Conservation (phyloP, 2,888 invertebrate species). For the Clanis bilineata region DNA sequence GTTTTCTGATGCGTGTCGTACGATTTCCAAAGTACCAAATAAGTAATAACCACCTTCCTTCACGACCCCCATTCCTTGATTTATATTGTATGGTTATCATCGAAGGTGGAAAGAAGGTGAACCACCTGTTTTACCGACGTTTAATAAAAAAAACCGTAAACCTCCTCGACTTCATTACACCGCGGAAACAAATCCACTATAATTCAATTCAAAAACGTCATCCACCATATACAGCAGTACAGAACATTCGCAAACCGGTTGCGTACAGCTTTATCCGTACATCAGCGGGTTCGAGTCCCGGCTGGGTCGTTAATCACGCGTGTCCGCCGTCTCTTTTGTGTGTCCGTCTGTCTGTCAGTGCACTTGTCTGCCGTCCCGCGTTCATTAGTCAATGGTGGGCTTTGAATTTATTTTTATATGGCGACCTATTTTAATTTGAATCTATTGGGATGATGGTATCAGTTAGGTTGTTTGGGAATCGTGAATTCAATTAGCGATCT, state of each 20-base stretch:
- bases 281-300: conserved; percentile 6
- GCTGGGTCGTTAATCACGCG: conserved; percentile 19
- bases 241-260: not conserved
- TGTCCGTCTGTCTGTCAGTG: conserved; percentile 18
- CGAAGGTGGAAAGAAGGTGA: too few relatives aligned
- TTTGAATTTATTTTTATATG: not conserved
- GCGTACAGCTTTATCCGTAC: not conserved
- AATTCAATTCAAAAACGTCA: not conserved
- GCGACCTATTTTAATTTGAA: not conserved
- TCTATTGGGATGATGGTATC: not conserved
- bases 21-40: too few relatives aligned
- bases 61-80: too few relatives aligned
- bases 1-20: too few relatives aligned
- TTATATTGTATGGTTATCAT: too few relatives aligned
- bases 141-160: not conserved
- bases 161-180: not conserved
- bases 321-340: conserved; percentile 18
- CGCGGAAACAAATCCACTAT: not conserved
- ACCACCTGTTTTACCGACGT: not conserved
- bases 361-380: not conserved
- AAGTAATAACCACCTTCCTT: too few relatives aligned
- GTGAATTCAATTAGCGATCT: not conserved
- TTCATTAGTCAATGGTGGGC: conserved; percentile 10
- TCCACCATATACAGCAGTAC: not conserved
- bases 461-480: not conserved